Evolutionary conservation across 2,888 invertebrate species (phyloP), one percentile per base, ranked within the genome.

Genomic region (Acronicta aceris): DNA sequence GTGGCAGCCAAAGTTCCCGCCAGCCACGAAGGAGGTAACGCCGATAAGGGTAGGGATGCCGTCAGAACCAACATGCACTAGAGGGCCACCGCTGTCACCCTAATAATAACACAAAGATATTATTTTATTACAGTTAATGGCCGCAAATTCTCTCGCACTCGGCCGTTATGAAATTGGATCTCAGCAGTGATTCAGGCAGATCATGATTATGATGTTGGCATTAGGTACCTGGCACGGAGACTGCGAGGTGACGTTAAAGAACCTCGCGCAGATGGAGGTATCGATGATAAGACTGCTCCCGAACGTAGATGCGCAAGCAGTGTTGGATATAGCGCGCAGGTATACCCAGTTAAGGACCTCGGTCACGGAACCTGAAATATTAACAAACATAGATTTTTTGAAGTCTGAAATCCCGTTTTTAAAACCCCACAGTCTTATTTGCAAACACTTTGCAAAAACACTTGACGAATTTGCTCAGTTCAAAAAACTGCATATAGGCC

Each of bases 31-130:
- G 1, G 94, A 93, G 2, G 90, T 83, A 2, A 94, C 84, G 1
- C 94, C 94, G 10, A 94, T 66, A 5, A 93, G 86, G 5, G 71
- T 81, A 0, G 84, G 86, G 0, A 70, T 68, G 0, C 89, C 89
- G 0, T 88, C 84, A 1, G 61, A 12, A 21, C 70, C 68, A 16
- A 83, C 76, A 54, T 89, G 83, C 25, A 91, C 88, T 16, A 94
- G 71, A 0, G 94, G 93, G 21, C 94, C 94, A n/a, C 94, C 94
- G 67, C 93, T 94, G 84, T 94, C 94, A 33, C 94, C 94, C 94
- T 93, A 75, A 7, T 5, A 61, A 57, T 10, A 57, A 33, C 0
- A 30, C 7, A 30, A 1, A 30, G 1, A 52, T 21, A 41, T 6
- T 25, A 25, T 4, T 4, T 25, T 25, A 25, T 4, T 4, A n/a